Evolutionary conservation across 2,113 vertebrate genomes (phyloP).

Genomic region (Anarhynchus alexandrinus): DNA sequence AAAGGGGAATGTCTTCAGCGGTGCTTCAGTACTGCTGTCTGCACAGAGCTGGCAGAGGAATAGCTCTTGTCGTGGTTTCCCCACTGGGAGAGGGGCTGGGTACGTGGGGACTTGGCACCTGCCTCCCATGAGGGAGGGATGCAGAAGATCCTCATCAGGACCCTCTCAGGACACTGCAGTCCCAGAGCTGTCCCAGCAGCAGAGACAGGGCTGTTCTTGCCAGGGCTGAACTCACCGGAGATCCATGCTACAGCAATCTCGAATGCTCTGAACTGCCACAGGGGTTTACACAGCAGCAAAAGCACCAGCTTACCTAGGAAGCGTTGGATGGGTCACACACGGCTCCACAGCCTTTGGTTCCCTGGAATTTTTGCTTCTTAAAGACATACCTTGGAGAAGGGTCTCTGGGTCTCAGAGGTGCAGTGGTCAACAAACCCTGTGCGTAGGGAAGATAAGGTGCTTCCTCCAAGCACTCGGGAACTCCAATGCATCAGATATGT

Average conservation of each 20-base stretch:
- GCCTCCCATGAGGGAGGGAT: background rate
- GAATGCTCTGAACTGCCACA: background rate
- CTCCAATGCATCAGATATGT: background rate
- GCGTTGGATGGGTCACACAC: background rate
- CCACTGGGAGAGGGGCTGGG: background rate
- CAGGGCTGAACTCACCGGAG: background rate
- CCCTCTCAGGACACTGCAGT: background rate
- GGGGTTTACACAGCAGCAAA: background rate
- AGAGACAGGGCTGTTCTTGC: background rate
- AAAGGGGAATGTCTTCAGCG: background rate
- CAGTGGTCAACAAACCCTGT: background rate
- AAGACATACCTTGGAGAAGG: background rate
- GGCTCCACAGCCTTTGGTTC: background rate
- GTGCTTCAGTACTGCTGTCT: background rate
- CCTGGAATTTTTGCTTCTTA: background rate
- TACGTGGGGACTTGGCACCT: background rate
- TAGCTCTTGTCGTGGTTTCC: background rate
- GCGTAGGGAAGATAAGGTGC: background rate
- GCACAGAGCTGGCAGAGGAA: background rate
- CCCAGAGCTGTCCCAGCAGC: background rate
- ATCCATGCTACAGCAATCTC: rapidly evolving
- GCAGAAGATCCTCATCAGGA: background rate
- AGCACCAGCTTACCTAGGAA: background rate
- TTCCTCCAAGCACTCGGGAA: background rate
- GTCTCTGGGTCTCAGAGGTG: background rate